Percentiles rank a stretch among this genome's conserved stretches.
phyloP scores from a whole-genome alignment of 2,888 invertebrate species.

The Phengaris arion region DNA sequence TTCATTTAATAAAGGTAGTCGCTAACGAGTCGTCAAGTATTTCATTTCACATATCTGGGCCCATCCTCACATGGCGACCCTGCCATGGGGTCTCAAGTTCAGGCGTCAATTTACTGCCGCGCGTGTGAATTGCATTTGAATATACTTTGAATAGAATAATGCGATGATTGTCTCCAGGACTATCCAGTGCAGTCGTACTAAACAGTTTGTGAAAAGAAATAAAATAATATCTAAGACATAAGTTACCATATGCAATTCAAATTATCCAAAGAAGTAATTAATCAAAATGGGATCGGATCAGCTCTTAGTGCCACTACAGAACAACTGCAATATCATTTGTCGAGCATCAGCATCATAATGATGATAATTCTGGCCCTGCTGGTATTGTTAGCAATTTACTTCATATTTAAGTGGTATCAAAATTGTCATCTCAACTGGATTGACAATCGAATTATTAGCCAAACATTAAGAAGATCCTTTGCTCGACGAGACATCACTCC shows the following conservation, averaged over 20 bases:
- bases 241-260: not conserved
- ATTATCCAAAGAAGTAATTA: not conserved
- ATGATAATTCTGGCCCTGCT: no score
- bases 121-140: not conserved
- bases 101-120: not conserved
- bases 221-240: no score
- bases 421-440: no score
- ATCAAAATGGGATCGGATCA: not conserved
- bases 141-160: not conserved
- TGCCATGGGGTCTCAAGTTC: not conserved
- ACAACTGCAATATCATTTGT: not conserved
- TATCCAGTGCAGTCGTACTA: not conserved
- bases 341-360: not conserved
- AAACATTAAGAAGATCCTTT: no score
- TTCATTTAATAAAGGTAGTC: not conserved
- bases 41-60: not conserved
- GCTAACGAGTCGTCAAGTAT: not conserved
- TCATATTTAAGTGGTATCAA: no score
- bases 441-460: no score
- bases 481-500: no score
- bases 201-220: no score
- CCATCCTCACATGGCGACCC: slow-evolving; percentile 1
- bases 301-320: not conserved
- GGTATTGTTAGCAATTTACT: no score
- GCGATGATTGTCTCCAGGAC: not conserved